Conservation (phyloP, 1,140 invertebrate genomes). For the Cataglyphis hispanica region DNA sequence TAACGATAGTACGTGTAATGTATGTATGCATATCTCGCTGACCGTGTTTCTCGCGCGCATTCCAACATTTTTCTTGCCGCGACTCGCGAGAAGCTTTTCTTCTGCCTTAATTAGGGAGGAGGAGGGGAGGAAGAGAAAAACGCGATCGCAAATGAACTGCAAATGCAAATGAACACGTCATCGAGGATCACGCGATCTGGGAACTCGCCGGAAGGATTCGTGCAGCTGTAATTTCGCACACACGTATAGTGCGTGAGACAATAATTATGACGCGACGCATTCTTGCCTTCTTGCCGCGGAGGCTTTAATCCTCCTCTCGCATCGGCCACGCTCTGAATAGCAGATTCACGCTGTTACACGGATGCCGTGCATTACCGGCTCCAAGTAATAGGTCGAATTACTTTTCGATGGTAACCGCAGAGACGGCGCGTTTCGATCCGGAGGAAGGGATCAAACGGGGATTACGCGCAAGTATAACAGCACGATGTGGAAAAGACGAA, state of each 20-base stretch:
- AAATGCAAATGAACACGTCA: conserved; percentile 4
- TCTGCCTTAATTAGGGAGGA: not conserved
- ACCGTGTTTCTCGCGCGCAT: not conserved
- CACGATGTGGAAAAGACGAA: conserved; percentile 17
- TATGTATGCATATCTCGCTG: not conserved
- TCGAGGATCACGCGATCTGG: conserved; percentile 27
- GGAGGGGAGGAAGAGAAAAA: too few species aligned
- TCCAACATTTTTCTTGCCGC: not conserved
- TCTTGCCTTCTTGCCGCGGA: not conserved
- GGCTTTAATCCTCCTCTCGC: conserved; percentile 20
- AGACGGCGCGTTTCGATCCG: conserved; percentile 40
- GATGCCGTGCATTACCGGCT: conserved; percentile 8
- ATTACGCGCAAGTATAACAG: conserved; percentile 29
- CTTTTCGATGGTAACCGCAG: conserved; percentile 53
- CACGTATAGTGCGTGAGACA: not conserved
- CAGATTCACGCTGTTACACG: not conserved
- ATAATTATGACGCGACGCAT: conserved; percentile 26
- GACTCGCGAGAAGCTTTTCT: conserved; percentile 8
- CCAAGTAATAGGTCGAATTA: conserved; percentile 53
- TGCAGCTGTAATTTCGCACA: not conserved
- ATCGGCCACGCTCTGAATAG: conserved; percentile 18
- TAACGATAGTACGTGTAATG: not conserved
- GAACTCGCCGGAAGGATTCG: conserved; percentile 27
- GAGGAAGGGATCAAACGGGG: conserved; percentile 38
- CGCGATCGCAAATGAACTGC: not conserved